Evolutionary conservation across 2,797 vertebrate species (phyloP), one percentile per base, ranked within the genome.

Genomic region (Acanthopagrus latus): DNA sequence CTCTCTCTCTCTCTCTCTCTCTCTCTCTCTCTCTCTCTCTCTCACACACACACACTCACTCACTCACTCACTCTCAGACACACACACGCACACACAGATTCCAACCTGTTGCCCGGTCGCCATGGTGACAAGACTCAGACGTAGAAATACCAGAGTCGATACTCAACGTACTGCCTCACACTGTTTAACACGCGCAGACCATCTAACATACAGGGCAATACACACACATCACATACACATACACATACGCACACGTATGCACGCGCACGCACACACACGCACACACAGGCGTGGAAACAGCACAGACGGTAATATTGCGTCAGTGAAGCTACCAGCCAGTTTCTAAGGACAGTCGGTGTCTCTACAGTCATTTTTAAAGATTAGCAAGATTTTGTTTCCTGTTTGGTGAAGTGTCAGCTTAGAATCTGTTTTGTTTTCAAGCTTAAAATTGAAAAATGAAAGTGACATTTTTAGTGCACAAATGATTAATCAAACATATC

Each of bases 71-170:
- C 87, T 87, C 88, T 1, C 29, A n/a, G n/a, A n/a, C n/a, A 4
- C 29, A 83, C 88, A 84, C 70, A 72, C 64, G 83, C 43, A 62
- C 66, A 82, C 89, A 87, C 83, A n/a, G 69, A 76, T 78, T 88
- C 63, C 80, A 90, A 93, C 91, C 79, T 92, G 92, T 92, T 94
- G 86, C 89, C 74, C 4, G 2, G 84, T 94, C 51, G 57, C 88
- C 86, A 92, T 90, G 85, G 86, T n/a, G 84, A 93, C 87, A 67
- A 81, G 62, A 83, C 74, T 89, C 64, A 23, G 86, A 83, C 60
- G 13, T 83, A 76, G 79, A 83, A 71, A 78, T 79, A 59, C 64
- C 68, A 62, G 55, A 76, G 70, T 83, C 21, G 18, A 82, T 82
- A 64, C 62, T 75, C 41, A 2, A 29, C 64, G 33, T 91, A 78